phyloP scores from a whole-genome alignment of 2,888 invertebrate genomes.

The Oligia strigilis region DNA sequence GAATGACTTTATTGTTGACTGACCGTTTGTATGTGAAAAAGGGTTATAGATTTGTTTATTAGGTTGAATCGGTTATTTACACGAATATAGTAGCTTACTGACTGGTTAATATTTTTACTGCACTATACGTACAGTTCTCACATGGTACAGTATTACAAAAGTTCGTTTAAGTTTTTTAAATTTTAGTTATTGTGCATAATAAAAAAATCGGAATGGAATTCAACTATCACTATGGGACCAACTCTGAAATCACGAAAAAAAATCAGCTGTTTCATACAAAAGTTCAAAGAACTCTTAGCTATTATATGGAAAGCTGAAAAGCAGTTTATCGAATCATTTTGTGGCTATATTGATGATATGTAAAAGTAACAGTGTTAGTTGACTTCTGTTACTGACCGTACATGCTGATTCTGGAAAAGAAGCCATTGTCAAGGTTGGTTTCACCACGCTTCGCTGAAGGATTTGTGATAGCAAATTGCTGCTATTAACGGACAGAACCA shows the following conservation, averaged over 20 bases:
- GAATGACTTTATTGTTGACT: slow-evolving; percentile 38
- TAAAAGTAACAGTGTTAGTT: neutral
- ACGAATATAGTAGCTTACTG: neutral
- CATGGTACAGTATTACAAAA: neutral
- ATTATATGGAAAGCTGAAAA: neutral
- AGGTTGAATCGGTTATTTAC: neutral
- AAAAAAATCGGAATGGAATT: too few relatives aligned
- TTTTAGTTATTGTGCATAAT: neutral
- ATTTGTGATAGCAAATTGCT: neutral
- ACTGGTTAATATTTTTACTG: neutral
- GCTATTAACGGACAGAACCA: neutral
- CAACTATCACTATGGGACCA: too few relatives aligned
- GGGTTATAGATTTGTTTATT: slow-evolving; percentile 7
- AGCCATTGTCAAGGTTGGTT: neutral
- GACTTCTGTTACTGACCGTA: neutral
- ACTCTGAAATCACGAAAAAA: too few relatives aligned
- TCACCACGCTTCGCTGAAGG: neutral
- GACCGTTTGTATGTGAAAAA: slow-evolving; percentile 22
- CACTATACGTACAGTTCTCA: neutral
- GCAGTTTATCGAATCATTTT: neutral
- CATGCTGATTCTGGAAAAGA: neutral
- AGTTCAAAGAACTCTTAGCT: neutral
- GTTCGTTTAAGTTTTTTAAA: neutral
- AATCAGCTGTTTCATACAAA: neutral
- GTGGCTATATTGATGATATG: neutral